Conservation (phyloP, 2,113 vertebrate species). For the Herpetotheres cachinnans region DNA sequence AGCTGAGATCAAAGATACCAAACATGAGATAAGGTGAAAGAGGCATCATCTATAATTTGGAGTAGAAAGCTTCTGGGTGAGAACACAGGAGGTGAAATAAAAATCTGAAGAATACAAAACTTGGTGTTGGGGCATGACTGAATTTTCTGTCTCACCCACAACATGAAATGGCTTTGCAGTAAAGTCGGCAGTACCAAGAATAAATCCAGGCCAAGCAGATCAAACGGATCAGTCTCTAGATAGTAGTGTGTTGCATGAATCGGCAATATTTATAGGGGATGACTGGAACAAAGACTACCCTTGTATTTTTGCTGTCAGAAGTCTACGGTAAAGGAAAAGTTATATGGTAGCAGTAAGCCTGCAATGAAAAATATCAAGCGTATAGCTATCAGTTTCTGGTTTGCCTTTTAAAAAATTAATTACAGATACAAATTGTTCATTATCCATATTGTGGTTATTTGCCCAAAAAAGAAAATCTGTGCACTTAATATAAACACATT, state of each 20-base stretch:
- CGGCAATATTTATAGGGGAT: neutral
- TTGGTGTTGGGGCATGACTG: neutral
- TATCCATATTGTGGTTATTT: neutral
- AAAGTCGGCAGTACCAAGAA: neutral
- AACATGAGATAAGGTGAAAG: neutral
- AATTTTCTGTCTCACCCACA: neutral
- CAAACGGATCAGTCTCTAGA: neutral
- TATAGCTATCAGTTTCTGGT: neutral
- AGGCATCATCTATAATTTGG: neutral
- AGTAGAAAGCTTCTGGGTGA: neutral
- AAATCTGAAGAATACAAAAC: neutral
- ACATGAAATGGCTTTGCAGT: neutral
- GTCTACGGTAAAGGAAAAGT: neutral
- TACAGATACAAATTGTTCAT: neutral
- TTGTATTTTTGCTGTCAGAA: neutral
- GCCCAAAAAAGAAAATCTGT: neutral
- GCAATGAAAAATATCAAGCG: neutral
- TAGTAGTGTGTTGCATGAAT: neutral
- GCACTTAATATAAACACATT: neutral
- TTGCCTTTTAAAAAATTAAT: neutral
- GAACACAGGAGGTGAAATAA: neutral
- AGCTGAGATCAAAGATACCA: neutral
- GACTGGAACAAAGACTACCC: neutral
- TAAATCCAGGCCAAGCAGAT: neutral
- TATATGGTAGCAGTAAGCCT: neutral